phyloP scores from a whole-genome alignment of 1,140 invertebrate genomes.

The Drosophila mayri region DNA sequence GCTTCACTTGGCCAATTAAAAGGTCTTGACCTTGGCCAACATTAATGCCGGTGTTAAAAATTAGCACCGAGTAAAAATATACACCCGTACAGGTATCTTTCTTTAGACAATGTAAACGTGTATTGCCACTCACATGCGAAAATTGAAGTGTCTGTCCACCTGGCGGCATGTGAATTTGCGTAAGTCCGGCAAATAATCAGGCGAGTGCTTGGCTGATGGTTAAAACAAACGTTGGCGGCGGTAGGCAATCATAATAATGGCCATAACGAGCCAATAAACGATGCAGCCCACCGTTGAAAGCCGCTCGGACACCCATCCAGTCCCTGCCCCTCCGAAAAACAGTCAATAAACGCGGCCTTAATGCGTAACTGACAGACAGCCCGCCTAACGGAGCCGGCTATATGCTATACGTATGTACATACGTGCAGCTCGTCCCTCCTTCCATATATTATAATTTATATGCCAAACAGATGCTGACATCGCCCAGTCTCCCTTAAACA shows the following conservation, averaged over 20 bases:
- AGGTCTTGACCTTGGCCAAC: constrained; percentile 64
- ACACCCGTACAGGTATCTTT: constrained; percentile 3
- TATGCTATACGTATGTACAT: constrained; percentile 34
- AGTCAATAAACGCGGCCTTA: constrained; percentile 66
- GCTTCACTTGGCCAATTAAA: constrained; percentile 43
- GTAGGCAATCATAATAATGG: constrained; percentile 71
- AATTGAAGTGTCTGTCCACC: constrained; percentile 36
- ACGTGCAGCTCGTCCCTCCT: constrained; percentile 23
- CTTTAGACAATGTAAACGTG: constrained; percentile 61
- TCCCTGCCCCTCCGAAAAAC: constrained; percentile 7
- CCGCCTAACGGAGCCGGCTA: constrained; percentile 36
- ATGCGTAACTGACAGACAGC: constrained; percentile 44
- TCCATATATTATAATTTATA: constrained; percentile 59
- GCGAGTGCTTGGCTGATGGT: constrained; percentile 55
- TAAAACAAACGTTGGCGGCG: constrained; percentile 37
- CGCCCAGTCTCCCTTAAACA: constrained; percentile 29
- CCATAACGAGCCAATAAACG: constrained; percentile 67
- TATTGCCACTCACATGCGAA: constrained; percentile 50
- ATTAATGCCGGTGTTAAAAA: constrained; percentile 37
- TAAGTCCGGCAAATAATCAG: constrained; percentile 59
- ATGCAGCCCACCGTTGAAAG: constrained; percentile 25
- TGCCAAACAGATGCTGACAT: constrained; percentile 59
- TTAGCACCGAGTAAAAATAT: constrained; percentile 53
- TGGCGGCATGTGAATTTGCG: constrained; percentile 58
- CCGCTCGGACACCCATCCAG: neutral